Evolutionary conservation across 92 coral and sea anemone species (phyloP).

Genomic region (Meandrina meandrites): DNA sequence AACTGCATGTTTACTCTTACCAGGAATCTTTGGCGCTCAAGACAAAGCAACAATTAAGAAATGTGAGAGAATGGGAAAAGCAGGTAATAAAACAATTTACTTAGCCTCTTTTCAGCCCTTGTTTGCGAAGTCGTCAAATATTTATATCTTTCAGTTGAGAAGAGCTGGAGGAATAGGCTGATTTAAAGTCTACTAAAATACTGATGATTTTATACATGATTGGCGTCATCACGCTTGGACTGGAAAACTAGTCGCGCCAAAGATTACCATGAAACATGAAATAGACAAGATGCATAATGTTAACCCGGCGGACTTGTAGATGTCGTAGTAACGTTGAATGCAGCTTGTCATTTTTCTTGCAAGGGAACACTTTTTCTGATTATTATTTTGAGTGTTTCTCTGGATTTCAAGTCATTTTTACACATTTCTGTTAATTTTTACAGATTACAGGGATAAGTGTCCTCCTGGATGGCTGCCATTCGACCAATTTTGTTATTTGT

Average conservation of each 20-base stretch:
- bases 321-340: too few relatives aligned
- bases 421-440: not conserved
- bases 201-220: too few relatives aligned
- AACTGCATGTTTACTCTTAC: not conserved
- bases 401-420: not conserved
- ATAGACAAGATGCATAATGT: not conserved
- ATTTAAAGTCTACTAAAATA: too few relatives aligned
- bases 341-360: not conserved
- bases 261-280: not conserved
- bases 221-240: not conserved
- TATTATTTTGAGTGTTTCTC: not conserved
- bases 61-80: slow-evolving; percentile 63
- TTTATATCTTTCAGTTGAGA: too few relatives aligned
- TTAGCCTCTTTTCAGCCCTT: not conserved
- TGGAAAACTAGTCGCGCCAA: not conserved
- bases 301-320: not conserved
- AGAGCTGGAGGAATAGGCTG: too few relatives aligned
- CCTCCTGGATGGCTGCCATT: slow-evolving; percentile 78
- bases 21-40: slow-evolving; percentile 50
- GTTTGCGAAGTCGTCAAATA: not conserved
- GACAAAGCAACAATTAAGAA: slow-evolving; percentile 43
- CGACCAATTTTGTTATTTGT: slow-evolving; percentile 78
- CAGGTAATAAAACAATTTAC: slow-evolving; percentile 39
- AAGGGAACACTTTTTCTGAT: not conserved
- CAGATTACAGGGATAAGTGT: slow-evolving; percentile 40